Percentiles rank a stretch among this genome's conserved stretches.
Evolutionary conservation across 2,888 invertebrate genomes (phyloP).

Genomic region (Elegia similella): DNA sequence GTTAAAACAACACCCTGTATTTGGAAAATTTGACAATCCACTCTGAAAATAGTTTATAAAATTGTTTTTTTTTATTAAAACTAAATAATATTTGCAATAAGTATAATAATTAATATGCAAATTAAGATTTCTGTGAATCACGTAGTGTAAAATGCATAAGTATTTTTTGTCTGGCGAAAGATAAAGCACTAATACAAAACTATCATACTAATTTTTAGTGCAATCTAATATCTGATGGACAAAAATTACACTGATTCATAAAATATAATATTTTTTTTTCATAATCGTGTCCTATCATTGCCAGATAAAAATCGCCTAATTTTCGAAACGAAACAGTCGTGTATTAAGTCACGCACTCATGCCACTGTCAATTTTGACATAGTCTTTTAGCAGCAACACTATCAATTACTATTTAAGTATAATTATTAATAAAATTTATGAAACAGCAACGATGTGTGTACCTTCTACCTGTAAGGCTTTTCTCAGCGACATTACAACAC

Average conservation of each 20-base stretch:
- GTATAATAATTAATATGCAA: background rate
- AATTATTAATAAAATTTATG: too few species aligned
- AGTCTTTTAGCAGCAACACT: background rate
- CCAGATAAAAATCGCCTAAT: background rate
- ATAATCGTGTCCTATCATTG: background rate
- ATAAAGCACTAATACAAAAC: too few species aligned
- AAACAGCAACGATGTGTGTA: background rate
- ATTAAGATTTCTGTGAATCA: background rate
- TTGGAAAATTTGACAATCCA: too few species aligned
- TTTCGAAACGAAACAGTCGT: background rate
- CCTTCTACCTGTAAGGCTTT: background rate
- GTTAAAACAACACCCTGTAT: background rate
- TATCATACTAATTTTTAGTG: background rate
- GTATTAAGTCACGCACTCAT: conserved; percentile 2
- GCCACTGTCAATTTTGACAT: background rate
- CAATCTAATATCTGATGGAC: background rate
- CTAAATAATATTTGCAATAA: background rate
- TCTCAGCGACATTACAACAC: too few species aligned
- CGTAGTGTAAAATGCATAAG: background rate
- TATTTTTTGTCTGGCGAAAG: background rate
- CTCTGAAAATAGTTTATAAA: background rate
- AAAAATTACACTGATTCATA: too few species aligned
- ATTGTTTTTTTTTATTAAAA: conserved; percentile 1
- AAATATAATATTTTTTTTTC: too few species aligned
- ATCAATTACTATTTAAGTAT: background rate